These are phyloP conservation scores for Strix uralensis DNA, from an alignment of 2,113 vertebrate species.

Conservation along the genomic window DNA sequence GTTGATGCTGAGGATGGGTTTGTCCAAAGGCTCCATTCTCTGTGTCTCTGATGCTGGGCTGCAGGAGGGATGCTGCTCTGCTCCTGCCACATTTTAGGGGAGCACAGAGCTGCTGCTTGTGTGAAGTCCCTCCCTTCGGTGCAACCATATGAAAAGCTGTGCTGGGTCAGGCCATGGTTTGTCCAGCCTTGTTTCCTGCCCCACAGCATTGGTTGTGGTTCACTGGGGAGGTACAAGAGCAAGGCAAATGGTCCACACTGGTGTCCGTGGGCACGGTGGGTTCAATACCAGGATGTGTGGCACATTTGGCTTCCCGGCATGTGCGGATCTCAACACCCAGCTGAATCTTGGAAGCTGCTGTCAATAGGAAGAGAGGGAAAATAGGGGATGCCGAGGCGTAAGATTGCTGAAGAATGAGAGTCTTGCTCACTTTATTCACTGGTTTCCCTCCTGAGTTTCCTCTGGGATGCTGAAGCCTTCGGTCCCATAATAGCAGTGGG, in stretches of 20 bases:
- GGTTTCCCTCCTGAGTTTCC: constrained; percentile 36
- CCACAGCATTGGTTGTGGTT: background rate
- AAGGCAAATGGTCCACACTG: background rate
- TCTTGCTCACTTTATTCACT: background rate
- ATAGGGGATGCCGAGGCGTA: background rate
- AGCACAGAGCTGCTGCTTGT: background rate
- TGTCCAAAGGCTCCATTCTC: background rate
- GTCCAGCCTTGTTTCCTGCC: background rate
- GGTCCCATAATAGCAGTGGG: background rate
- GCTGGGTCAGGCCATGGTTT: accelerated
- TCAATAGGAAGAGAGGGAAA: background rate
- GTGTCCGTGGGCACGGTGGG: background rate
- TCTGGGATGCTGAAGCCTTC: constrained; percentile 34
- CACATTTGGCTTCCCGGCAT: accelerated
- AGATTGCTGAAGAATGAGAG: background rate
- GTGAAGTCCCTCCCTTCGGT: background rate
- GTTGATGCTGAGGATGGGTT: background rate
- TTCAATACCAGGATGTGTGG: background rate
- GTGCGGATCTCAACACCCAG: accelerated
- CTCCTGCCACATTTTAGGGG: accelerated
- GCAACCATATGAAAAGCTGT: background rate
- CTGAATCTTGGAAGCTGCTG: background rate
- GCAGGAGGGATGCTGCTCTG: background rate
- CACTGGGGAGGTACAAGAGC: background rate
- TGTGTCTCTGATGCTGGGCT: accelerated